phyloP scores from a whole-genome alignment of 2,113 vertebrate genomes.

The Butorides virescens region DNA sequence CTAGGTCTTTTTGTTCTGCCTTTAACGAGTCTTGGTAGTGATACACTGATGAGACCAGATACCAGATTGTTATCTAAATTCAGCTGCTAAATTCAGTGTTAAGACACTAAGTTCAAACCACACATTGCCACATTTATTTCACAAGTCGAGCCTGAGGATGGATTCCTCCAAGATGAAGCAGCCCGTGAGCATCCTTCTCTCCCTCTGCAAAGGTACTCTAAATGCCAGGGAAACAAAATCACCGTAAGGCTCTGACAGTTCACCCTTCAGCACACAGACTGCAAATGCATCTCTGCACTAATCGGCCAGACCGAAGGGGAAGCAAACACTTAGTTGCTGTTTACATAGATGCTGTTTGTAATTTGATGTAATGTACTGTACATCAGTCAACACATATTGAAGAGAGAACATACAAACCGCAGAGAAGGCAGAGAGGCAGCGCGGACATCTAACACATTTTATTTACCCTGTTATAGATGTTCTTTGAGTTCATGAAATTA shows the following conservation, averaged over 20 bases:
- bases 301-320: neutral
- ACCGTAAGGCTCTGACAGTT: slow-evolving; percentile 40
- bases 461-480: slow-evolving; percentile 62
- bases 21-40: slow-evolving; percentile 62
- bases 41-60: slow-evolving; percentile 66
- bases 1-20: slow-evolving; percentile 61
- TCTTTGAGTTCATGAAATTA: slow-evolving; percentile 65
- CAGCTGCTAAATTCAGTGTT: slow-evolving; percentile 69
- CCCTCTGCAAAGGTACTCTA: slow-evolving; percentile 23
- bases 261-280: slow-evolving; percentile 13
- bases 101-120: slow-evolving; percentile 64
- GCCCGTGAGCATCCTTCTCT: slow-evolving; percentile 28
- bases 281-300: neutral
- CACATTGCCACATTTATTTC: slow-evolving; percentile 64
- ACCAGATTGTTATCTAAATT: slow-evolving; percentile 71
- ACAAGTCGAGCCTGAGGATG: slow-evolving; percentile 55
- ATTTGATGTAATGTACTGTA: slow-evolving; percentile 46
- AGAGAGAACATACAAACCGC: neutral
- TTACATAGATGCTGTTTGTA: slow-evolving; percentile 46
- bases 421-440: neutral
- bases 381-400: slow-evolving; percentile 51
- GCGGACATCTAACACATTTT: slow-evolving; percentile 47
- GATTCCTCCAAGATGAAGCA: slow-evolving; percentile 49
- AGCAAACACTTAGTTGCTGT: slow-evolving; percentile 49
- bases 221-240: slow-evolving; percentile 52